These are phyloP conservation scores for Tetramorium bicarinatum DNA, from an alignment of 2,888 invertebrate genomes.

Conservation along the genomic window DNA sequence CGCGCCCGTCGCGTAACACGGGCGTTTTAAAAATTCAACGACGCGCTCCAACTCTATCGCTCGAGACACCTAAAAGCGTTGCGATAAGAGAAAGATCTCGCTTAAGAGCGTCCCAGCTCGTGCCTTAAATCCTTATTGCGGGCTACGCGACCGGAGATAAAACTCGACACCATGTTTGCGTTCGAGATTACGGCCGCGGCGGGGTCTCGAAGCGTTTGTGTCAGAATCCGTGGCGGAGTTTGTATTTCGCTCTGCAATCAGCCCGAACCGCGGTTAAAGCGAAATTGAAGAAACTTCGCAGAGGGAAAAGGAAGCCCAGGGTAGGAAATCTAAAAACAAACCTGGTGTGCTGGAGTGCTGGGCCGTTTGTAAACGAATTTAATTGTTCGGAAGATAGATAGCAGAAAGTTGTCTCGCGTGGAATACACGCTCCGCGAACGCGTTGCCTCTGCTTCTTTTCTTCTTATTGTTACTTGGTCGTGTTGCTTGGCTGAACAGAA, in stretches of 20 bases:
- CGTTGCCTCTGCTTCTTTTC: not conserved
- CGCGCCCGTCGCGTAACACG: slow-evolving; percentile 19
- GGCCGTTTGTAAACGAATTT: slow-evolving; percentile 62
- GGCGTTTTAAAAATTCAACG: slow-evolving; percentile 52
- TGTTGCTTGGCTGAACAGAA: slow-evolving; percentile 10
- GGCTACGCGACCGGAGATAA: slow-evolving; percentile 53
- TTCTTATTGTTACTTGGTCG: not conserved
- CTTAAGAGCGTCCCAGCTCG: slow-evolving; percentile 48
- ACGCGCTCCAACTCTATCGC: slow-evolving; percentile 20
- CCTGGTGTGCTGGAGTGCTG: slow-evolving; percentile 26
- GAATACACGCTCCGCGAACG: slow-evolving; percentile 46
- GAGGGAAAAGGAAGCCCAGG: slow-evolving; percentile 14
- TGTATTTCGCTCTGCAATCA: slow-evolving; percentile 63
- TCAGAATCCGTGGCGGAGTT: slow-evolving; percentile 46
- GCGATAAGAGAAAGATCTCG: slow-evolving; percentile 55
- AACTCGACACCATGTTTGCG: slow-evolving; percentile 56
- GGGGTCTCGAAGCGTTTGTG: slow-evolving; percentile 30
- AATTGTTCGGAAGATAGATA: slow-evolving; percentile 66
- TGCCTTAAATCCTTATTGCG: slow-evolving; percentile 53
- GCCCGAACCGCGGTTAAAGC: slow-evolving; percentile 55
- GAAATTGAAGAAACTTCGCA: slow-evolving; percentile 55
- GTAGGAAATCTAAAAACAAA: slow-evolving; percentile 62
- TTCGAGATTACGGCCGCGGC: slow-evolving; percentile 46
- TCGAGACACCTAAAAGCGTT: slow-evolving; percentile 52
- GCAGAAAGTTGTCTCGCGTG: slow-evolving; percentile 66